Conservation (phyloP, 2,888 invertebrate species). For the Platynereis dumerilii region DNA sequence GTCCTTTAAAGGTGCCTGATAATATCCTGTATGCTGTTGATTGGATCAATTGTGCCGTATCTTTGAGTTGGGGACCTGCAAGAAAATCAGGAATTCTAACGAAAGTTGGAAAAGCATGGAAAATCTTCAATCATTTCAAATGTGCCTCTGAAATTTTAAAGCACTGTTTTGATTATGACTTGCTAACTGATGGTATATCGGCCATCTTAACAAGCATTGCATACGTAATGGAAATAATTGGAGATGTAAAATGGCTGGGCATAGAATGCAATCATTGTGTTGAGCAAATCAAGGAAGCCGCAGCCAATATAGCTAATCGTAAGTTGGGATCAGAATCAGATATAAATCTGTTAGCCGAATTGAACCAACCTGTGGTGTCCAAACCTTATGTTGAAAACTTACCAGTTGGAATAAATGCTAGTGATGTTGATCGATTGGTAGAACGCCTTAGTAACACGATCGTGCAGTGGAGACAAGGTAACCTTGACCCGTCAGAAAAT, state of each 20-base stretch:
- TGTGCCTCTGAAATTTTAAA: background rate
- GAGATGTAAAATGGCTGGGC: background rate
- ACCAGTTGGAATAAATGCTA: background rate
- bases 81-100: no score
- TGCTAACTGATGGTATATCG: background rate
- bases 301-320: no score
- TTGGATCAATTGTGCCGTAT: background rate
- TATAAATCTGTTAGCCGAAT: no score
- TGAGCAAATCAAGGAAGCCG: no score
- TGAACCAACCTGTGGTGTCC: no score
- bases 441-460: background rate
- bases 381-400: no score
- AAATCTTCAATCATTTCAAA: background rate
- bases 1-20: background rate
- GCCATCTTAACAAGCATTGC: background rate
- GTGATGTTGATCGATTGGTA: background rate
- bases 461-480: background rate
- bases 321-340: no score
- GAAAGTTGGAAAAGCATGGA: no score
- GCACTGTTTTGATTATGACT: no score
- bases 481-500: background rate
- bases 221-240: background rate
- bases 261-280: no score
- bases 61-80: no score
- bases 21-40: background rate